A percentile compares a stretch with the other conserved stretches of the same genome.
These are phyloP conservation scores for Scyliorhinus canicula DNA, from an alignment of 2,797 vertebrate species.

Conservation along the genomic window DNA sequence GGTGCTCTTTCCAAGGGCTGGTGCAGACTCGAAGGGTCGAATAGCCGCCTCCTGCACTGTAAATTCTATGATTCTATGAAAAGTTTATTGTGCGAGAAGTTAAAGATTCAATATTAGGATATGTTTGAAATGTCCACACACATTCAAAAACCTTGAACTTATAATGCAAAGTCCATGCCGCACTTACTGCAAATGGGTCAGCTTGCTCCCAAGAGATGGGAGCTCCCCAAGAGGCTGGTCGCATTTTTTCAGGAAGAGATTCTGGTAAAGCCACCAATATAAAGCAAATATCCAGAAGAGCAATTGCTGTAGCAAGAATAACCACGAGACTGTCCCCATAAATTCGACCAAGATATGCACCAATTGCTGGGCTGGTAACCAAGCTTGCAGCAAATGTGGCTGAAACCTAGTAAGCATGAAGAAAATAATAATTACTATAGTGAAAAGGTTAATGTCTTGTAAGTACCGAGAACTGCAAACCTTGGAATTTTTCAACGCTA, in stretches of 20 bases:
- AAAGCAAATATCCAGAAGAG: constrained; percentile 75
- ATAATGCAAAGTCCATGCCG: neutral
- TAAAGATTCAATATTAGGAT: neutral
- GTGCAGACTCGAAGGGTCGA: too few relatives aligned
- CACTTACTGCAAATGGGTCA: constrained; percentile 76
- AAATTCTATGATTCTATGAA: too few relatives aligned
- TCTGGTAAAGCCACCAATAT: constrained; percentile 77
- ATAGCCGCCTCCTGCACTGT: too few relatives aligned
- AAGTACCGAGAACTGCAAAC: neutral
- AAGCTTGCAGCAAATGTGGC: constrained; percentile 78
- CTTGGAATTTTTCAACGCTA: neutral
- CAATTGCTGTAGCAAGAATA: constrained; percentile 73
- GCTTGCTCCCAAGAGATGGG: constrained; percentile 82
- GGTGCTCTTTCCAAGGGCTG: too few relatives aligned
- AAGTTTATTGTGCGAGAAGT: neutral
- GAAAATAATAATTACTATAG: neutral
- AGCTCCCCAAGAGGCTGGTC: constrained; percentile 75
- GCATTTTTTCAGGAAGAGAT: constrained; percentile 77
- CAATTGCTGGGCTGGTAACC: constrained; percentile 76
- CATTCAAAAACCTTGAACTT: neutral
- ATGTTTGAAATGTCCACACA: neutral
- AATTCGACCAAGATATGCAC: constrained; percentile 71
- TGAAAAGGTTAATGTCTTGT: neutral
- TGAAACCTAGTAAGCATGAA: constrained; percentile 62
- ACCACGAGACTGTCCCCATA: constrained; percentile 78